Conservation (phyloP, 2,888 invertebrate species). For the Phania funesta region DNA sequence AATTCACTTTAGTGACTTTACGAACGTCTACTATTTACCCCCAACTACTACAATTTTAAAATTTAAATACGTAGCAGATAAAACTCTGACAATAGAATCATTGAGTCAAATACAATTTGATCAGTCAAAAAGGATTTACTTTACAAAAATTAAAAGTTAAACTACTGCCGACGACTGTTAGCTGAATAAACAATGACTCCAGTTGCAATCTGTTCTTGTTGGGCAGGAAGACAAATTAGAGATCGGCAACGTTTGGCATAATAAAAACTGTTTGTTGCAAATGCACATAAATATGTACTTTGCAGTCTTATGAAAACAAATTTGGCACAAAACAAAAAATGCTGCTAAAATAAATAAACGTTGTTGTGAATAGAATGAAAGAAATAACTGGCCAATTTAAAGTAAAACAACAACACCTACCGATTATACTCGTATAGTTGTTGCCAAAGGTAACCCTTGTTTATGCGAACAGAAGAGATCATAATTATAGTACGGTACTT, state of each 20-base stretch:
- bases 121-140: conserved; percentile 65
- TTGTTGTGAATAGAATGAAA: conserved; percentile 12
- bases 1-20: conserved; percentile 78
- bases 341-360: conserved; percentile 52
- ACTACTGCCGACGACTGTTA: conserved; percentile 14
- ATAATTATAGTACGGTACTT: conserved; percentile 17
- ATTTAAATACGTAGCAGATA: conserved; percentile 46
- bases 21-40: conserved; percentile 65
- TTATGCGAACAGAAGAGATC: background rate
- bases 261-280: conserved; percentile 23
- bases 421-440: background rate
- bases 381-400: conserved; percentile 10
- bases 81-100: conserved; percentile 58
- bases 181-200: conserved; percentile 63
- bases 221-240: background rate
- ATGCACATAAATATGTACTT: conserved; percentile 17
- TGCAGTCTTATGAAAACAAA: conserved; percentile 45
- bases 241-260: background rate
- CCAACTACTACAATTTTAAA: conserved; percentile 20
- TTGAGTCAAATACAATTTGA: conserved; percentile 62
- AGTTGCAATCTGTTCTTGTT: conserved; percentile 10
- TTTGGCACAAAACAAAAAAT: conserved; percentile 61
- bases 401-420: conserved; percentile 16
- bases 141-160: conserved; percentile 26
- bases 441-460: conserved; percentile 24